A percentile compares a stretch with the other conserved stretches of the same genome.
Evolutionary conservation across 1,140 invertebrate genomes (phyloP).

Genomic region (Drosophila orena): DNA sequence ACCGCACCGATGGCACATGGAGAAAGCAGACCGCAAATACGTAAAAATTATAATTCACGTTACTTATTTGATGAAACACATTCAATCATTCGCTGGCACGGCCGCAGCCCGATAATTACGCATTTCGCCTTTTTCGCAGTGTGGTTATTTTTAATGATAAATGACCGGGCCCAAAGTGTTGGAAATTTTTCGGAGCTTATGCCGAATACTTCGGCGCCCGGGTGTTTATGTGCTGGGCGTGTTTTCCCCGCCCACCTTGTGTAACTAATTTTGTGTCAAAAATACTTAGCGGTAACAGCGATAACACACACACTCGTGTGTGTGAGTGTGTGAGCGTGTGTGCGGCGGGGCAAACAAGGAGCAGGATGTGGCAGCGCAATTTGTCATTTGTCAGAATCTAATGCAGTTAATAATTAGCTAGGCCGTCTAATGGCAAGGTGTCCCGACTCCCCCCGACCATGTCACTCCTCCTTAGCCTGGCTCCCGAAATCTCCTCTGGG

Average conservation of each 20-base stretch:
- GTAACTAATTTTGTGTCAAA: slow-evolving; percentile 74
- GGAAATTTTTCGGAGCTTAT: slow-evolving; percentile 72
- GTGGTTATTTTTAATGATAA: slow-evolving; percentile 81
- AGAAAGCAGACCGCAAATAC: slow-evolving; percentile 45
- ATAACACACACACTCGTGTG: slow-evolving; percentile 7
- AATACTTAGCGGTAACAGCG: slow-evolving; percentile 56
- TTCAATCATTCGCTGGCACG: slow-evolving; percentile 70
- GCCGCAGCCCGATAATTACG: slow-evolving; percentile 76
- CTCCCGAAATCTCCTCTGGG: slow-evolving; percentile 11
- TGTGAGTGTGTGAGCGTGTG: background rate
- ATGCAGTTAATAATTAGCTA: slow-evolving; percentile 80
- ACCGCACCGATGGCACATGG: slow-evolving; percentile 26
- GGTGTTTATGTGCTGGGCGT: slow-evolving; percentile 65
- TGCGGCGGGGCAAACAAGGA: slow-evolving; percentile 14
- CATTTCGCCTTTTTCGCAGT: slow-evolving; percentile 63
- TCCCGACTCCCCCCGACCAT: slow-evolving; percentile 37
- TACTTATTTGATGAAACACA: slow-evolving; percentile 83
- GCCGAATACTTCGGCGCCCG: slow-evolving; percentile 56
- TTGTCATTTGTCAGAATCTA: slow-evolving; percentile 77
- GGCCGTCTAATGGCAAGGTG: slow-evolving; percentile 42
- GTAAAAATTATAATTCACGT: slow-evolving; percentile 82
- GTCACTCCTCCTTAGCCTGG: background rate
- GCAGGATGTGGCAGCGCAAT: slow-evolving; percentile 54
- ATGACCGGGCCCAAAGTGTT: slow-evolving; percentile 76
- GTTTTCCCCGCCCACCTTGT: slow-evolving; percentile 2